Base-by-base conservation (phyloP, 1,140 invertebrate genomes). In the Procambarus clarkii region DNA sequence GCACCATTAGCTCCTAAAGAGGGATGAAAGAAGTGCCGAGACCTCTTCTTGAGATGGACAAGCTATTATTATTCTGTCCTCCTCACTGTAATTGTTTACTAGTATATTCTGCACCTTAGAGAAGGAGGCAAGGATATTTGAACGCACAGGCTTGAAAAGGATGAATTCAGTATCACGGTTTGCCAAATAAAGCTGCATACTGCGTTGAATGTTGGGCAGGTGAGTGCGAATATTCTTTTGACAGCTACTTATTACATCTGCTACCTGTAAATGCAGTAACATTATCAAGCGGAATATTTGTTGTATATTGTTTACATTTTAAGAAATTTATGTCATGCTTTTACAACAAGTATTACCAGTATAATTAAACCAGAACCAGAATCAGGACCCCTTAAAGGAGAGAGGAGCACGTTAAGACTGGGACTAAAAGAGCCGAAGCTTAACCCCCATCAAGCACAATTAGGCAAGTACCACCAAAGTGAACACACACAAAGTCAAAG, bases 91-190 rank as follows among this genome's bases (percentile, higher is more conserved):
- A 88, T 96, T 96, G 76, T 96, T 96, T 91, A 95, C 96, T 2
- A 99, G 94, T 7, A 97, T 94, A 94, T 98, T 97, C 91, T 97
- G 96, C 44, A 99, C 93, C 94, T 98, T 97, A 18, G 97, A 96
- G 94, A 98, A 99, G 50, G 96, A 96, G 81, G 96, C 97, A 18
- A 98, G 97, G 5, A 99, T 78, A 94, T 95, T 94, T 94, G 97
- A 97, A 94, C 97, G 97, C 58, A 99, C 97, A 8, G 98, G 98
- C 87, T 98, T 96, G 93, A 99, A 99, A 1, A 99, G 95, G 94
- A 99, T 99, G 93, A 98, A 98, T 94, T 99, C 98, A 0, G 98
- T 99, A 94, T 99, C 98, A 92, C 97, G 96, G 95, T 99, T 99
- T n/a, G 98, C 97, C 24, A 99, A 95, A 94, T 99, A 99, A 0